A percentile compares a stretch with the other conserved stretches of the same genome.
These are phyloP conservation scores for Drosophila murphyi DNA, from an alignment of 1,140 invertebrate species.

Conservation along the genomic window DNA sequence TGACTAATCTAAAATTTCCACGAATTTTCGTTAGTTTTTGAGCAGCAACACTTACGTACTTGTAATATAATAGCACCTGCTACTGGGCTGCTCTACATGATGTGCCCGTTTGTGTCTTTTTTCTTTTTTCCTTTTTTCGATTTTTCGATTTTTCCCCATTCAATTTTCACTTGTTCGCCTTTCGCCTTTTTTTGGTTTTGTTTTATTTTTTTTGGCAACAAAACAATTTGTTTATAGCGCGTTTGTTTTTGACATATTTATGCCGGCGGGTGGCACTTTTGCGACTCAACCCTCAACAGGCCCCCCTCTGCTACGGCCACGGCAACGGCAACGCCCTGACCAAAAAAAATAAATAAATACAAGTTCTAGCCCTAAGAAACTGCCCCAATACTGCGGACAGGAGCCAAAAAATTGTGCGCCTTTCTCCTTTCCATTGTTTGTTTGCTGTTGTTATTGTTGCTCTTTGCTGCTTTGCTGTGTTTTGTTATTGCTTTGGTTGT, in stretches of 20 bases:
- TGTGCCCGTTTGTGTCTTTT: conserved; percentile 10
- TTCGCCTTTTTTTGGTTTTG: conserved; percentile 22
- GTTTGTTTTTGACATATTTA: conserved; percentile 80
- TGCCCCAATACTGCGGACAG: conserved; percentile 21
- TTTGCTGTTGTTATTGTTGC: conserved; percentile 20
- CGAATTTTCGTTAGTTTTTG: conserved; percentile 7
- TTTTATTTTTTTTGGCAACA: conserved; percentile 53
- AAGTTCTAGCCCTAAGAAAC: conserved; percentile 52
- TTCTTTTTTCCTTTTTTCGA: conserved; percentile 45
- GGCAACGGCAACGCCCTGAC: conserved; percentile 13
- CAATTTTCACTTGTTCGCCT: conserved; percentile 51
- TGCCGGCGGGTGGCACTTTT: conserved; percentile 71
- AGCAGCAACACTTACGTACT: background rate
- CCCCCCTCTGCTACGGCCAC: background rate
- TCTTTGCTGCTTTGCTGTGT: conserved; percentile 14
- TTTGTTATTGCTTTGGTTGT: conserved; percentile 48
- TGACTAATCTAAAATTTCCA: conserved; percentile 43
- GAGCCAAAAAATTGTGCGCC: conserved; percentile 32
- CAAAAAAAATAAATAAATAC: background rate
- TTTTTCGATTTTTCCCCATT: conserved; percentile 51
- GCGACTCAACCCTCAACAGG: background rate
- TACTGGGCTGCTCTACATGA: conserved; percentile 31
- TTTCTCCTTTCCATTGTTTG: conserved; percentile 21
- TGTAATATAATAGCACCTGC: conserved; percentile 41
- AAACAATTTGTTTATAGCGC: conserved; percentile 82